These are phyloP conservation scores for Onychorhynchus coronatus DNA, from an alignment of 2,113 vertebrate genomes.

Conservation along the genomic window DNA sequence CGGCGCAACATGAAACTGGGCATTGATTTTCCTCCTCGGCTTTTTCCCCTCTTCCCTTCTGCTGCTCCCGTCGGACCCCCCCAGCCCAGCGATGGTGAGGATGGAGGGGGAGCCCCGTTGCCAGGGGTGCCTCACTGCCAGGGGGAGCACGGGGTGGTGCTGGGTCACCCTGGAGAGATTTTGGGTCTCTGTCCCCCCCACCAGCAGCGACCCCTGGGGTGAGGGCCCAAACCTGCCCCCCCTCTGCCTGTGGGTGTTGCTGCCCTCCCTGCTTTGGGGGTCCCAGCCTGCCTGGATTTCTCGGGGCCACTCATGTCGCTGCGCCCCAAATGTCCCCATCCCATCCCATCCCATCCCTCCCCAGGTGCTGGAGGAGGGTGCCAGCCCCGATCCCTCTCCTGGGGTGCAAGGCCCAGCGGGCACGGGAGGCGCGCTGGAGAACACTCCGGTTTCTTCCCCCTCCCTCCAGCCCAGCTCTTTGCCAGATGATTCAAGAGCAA, in stretches of 20 bases:
- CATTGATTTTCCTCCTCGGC: not conserved
- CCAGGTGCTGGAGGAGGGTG: not conserved
- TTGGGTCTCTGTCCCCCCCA: not conserved
- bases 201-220: rapidly evolving
- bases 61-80: rapidly evolving
- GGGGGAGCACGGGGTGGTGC: not conserved
- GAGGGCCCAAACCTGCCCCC: not conserved
- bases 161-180: not conserved
- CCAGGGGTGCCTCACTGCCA: rapidly evolving
- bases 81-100: rapidly evolving
- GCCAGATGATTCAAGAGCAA: conserved; percentile 56
- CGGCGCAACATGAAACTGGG: not conserved
- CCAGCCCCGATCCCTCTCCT: rapidly evolving
- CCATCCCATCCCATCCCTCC: not conserved
- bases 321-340: not conserved
- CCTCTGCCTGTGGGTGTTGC: not conserved
- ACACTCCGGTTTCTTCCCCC: not conserved
- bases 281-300: rapidly evolving
- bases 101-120: not conserved
- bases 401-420: not conserved
- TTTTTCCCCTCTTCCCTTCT: not conserved
- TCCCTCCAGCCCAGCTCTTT: not conserved
- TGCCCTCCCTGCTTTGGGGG: not conserved
- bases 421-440: not conserved
- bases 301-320: rapidly evolving